Conservation (phyloP, 1,140 invertebrate species). For the Daktulosphaira vitifoliae region DNA sequence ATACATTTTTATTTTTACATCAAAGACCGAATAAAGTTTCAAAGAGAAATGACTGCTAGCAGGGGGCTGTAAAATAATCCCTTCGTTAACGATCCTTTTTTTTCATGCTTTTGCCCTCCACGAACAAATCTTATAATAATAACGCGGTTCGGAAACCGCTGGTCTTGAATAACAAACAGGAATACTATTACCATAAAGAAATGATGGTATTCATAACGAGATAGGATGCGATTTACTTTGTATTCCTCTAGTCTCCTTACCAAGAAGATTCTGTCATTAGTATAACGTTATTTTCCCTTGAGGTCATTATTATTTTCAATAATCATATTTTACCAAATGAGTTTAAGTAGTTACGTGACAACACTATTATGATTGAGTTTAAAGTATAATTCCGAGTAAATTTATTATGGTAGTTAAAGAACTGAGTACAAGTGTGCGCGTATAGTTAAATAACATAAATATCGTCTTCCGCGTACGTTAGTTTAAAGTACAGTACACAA, state of each 20-base stretch:
- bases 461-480: too few relatives aligned
- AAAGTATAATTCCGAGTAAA: too few relatives aligned
- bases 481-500: too few relatives aligned
- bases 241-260: constrained; percentile 1
- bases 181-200: constrained; percentile 33
- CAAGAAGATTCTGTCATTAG: constrained; percentile 17
- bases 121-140: constrained; percentile 33
- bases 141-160: constrained; percentile 30
- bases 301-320: constrained; percentile 27
- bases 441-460: too few relatives aligned
- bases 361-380: background rate
- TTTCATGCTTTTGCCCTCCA: background rate
- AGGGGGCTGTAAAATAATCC: constrained; percentile 28
- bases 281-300: background rate
- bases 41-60: constrained; percentile 27
- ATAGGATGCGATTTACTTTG: constrained; percentile 32
- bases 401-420: too few relatives aligned
- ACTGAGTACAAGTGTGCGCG: too few relatives aligned
- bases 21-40: constrained; percentile 32
- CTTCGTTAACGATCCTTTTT: constrained; percentile 33
- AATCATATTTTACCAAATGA: constrained; percentile 2
- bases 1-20: constrained; percentile 34
- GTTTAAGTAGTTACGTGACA: background rate
- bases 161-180: constrained; percentile 33
- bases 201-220: constrained; percentile 32